Percentiles rank a stretch among this genome's conserved stretches.
These are phyloP conservation scores for Lamellibrachia satsuma DNA, from an alignment of 2,888 invertebrate genomes.

Conservation along the genomic window DNA sequence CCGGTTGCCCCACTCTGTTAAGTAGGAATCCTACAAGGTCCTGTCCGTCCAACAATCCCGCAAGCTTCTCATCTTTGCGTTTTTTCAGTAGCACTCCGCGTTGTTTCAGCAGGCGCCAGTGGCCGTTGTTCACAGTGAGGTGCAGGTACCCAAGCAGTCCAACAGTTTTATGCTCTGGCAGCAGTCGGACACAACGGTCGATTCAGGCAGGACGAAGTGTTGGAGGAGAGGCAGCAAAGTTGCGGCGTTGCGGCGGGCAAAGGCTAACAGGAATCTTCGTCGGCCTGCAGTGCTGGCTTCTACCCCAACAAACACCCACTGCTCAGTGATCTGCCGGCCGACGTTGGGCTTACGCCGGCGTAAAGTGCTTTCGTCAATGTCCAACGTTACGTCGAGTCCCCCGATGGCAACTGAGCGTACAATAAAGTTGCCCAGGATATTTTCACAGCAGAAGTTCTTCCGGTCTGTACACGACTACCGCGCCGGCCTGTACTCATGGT, in stretches of 20 bases:
- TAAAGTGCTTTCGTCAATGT: neutral
- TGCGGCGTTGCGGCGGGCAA: neutral
- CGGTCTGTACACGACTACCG: neutral
- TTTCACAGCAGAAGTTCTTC: neutral
- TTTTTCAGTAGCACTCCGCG: neutral
- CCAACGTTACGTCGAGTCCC: no score
- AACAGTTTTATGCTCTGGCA: neutral
- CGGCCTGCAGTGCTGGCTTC: neutral
- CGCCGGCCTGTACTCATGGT: neutral
- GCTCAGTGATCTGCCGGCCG: neutral
- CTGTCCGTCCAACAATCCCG: neutral
- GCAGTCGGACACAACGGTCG: neutral
- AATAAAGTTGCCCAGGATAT: no score
- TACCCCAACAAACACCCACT: neutral
- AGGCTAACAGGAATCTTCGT: neutral
- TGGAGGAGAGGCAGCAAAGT: neutral
- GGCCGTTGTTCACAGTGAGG: neutral
- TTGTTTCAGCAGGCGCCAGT: neutral
- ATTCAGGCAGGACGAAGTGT: neutral
- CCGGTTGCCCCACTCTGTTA: neutral
- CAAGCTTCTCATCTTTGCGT: neutral
- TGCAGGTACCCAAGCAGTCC: neutral
- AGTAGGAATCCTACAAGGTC: neutral
- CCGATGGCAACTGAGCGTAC: no score
- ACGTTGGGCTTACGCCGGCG: neutral